Evolutionary conservation across 1,140 invertebrate genomes (phyloP).

Genomic region (Aporrectodea caliginosa): DNA sequence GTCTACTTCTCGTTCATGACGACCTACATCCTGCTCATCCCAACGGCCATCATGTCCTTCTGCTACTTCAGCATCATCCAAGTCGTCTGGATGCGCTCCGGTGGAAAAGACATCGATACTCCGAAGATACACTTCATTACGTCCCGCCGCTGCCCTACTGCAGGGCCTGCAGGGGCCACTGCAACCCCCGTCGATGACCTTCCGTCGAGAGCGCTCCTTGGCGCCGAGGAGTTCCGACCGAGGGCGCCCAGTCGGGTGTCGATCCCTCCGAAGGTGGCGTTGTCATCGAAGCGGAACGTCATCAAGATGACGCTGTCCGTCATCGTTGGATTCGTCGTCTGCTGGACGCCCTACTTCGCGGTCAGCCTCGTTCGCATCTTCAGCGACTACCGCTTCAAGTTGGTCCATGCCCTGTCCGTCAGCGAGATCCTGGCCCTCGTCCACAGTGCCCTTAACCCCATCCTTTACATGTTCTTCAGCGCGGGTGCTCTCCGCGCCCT

Average conservation of each 20-base stretch:
- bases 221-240: neutral
- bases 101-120: neutral
- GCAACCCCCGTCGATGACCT: neutral
- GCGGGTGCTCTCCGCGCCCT: neutral
- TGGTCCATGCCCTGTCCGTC: constrained; percentile 33
- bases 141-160: neutral
- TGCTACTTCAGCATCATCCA: constrained; percentile 48
- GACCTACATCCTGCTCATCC: constrained; percentile 43
- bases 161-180: neutral
- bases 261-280: constrained; percentile 40
- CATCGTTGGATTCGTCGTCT: constrained; percentile 55
- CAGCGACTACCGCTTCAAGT: constrained; percentile 41
- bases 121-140: constrained; percentile 21
- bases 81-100: constrained; percentile 41
- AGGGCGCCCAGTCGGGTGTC: constrained; percentile 35
- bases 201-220: neutral
- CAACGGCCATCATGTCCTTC: constrained; percentile 45
- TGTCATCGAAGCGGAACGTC: constrained; percentile 44
- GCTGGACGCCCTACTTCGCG: constrained; percentile 57
- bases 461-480: constrained; percentile 49
- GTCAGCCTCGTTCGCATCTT: constrained; percentile 46
- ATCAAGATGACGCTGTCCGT: constrained; percentile 57
- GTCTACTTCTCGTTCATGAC: constrained; percentile 49
- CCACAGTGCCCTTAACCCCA: constrained; percentile 46
- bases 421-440: constrained; percentile 44